Evolutionary conservation across 2,888 invertebrate genomes (phyloP).

Genomic region (Latrodectus hesperus): DNA sequence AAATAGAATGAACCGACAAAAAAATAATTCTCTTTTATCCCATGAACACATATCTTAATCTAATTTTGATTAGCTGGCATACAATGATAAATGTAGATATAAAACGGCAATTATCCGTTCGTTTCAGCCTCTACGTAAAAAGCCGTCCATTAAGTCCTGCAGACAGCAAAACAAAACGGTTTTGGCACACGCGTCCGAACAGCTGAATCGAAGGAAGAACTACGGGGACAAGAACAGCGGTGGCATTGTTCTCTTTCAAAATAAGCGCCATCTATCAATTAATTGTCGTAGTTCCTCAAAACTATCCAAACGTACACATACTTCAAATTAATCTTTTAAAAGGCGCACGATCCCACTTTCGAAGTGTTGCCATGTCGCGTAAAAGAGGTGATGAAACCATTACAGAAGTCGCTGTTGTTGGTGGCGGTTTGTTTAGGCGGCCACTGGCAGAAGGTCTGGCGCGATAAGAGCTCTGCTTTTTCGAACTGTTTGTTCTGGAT

Average conservation of each 20-base stretch:
- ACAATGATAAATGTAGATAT: background rate
- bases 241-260: background rate
- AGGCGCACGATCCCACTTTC: background rate
- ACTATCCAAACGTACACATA: slow-evolving; percentile 2
- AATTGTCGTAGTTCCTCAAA: slow-evolving; percentile 17
- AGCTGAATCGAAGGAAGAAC: background rate
- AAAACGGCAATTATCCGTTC: background rate
- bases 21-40: background rate
- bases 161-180: background rate
- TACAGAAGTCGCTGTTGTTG: background rate
- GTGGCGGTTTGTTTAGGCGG: background rate
- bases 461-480: background rate
- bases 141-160: background rate
- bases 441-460: background rate
- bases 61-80: background rate
- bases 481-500: slow-evolving; percentile 7
- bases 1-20: background rate
- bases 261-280: slow-evolving; percentile 45
- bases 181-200: background rate
- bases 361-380: background rate
- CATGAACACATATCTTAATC: background rate
- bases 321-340: background rate
- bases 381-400: background rate
- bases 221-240: background rate
- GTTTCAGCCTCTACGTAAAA: background rate